A percentile compares a stretch with the other conserved stretches of the same genome.
Conservation (phyloP, 2,797 vertebrate genomes). For the Manis javanica region DNA sequence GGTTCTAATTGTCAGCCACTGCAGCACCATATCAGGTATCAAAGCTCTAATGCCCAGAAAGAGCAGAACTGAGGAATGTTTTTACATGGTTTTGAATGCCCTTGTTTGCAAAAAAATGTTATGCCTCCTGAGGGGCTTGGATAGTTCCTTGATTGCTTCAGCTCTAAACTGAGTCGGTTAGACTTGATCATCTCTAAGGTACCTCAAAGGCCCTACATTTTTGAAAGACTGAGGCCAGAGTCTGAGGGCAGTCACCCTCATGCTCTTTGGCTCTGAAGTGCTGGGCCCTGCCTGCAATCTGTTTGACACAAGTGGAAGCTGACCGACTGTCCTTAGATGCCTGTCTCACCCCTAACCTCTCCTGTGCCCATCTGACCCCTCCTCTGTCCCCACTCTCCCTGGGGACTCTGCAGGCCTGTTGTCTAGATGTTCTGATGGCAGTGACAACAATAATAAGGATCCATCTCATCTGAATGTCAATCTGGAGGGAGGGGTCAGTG, state of each 20-base stretch:
- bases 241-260: neutral
- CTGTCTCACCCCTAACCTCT: neutral
- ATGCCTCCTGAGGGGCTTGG: neutral
- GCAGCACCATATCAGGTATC: neutral
- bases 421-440: neutral
- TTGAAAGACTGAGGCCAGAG: neutral
- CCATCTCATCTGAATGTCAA: neutral
- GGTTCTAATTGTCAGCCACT: neutral
- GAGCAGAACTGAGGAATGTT: neutral
- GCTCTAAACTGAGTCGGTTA: neutral
- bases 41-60: rapidly evolving
- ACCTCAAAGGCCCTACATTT: neutral
- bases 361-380: neutral
- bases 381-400: neutral
- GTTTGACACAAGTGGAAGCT: neutral
- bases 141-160: neutral
- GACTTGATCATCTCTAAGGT: neutral
- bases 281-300: neutral
- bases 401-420: neutral
- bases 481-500: neutral
- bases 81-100: neutral
- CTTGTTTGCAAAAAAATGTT: neutral
- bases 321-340: neutral
- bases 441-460: rapidly evolving
- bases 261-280: neutral